A percentile compares a stretch with the other conserved stretches of the same genome.
Conservation (phyloP, 2,888 invertebrate species). For the Leuctra nigra region DNA sequence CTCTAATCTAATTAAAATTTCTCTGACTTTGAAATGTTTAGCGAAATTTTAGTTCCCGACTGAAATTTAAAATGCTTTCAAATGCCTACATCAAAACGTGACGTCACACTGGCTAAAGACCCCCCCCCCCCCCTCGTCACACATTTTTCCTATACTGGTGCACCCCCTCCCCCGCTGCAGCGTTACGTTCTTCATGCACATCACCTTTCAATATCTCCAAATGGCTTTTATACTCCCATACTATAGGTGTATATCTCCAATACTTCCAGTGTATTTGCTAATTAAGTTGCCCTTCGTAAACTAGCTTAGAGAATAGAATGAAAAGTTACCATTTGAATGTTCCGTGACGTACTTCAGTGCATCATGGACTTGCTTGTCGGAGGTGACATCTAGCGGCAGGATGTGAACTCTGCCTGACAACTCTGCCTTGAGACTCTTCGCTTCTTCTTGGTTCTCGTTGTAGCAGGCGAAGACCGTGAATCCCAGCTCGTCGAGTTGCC, state of each 20-base stretch:
- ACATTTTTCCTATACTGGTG: too few relatives aligned
- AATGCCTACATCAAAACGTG: too few relatives aligned
- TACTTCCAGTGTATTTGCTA: background rate
- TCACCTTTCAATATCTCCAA: too few relatives aligned
- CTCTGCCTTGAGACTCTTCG: constrained; percentile 68
- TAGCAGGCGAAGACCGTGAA: constrained; percentile 87
- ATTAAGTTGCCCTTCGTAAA: background rate
- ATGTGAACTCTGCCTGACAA: constrained; percentile 67
- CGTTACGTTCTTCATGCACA: too few relatives aligned
- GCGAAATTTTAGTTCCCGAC: too few relatives aligned
- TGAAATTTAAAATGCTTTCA: too few relatives aligned
- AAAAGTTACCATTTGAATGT: too few relatives aligned
- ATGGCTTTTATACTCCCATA: background rate
- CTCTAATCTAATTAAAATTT: too few relatives aligned
- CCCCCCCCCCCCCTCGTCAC: too few relatives aligned
- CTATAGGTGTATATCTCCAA: background rate
- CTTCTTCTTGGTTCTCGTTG: constrained; percentile 52
- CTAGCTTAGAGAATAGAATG: constrained; percentile 65
- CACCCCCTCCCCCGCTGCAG: too few relatives aligned
- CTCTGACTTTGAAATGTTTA: too few relatives aligned
- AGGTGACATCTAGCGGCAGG: constrained; percentile 73
- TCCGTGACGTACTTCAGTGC: constrained; percentile 70
- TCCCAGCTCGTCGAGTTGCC: constrained; percentile 66
- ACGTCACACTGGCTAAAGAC: too few relatives aligned
- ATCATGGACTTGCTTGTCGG: constrained; percentile 70